These are phyloP conservation scores for Calliphora vicina DNA, from an alignment of 1,140 invertebrate species.

Conservation along the genomic window DNA sequence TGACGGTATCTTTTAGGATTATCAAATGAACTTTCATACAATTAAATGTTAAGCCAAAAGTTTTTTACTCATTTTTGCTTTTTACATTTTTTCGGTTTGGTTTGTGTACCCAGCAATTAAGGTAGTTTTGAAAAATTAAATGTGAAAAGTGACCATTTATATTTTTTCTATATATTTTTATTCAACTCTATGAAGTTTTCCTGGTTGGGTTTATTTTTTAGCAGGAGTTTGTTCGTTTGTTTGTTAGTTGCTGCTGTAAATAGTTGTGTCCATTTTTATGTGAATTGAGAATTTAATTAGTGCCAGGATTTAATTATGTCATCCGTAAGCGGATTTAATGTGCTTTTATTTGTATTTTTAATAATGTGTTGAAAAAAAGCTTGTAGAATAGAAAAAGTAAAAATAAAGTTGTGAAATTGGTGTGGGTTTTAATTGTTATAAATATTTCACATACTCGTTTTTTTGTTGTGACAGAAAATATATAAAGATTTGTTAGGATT, in stretches of 20 bases:
- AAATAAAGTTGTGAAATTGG: not conserved
- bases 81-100: conserved; percentile 34
- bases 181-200: conserved; percentile 1
- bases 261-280: conserved; percentile 26
- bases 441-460: not conserved
- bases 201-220: not conserved
- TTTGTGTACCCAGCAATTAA: conserved; percentile 56
- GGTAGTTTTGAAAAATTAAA: conserved; percentile 59
- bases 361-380: conserved; percentile 28
- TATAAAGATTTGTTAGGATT: no score
- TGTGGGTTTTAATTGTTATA: conserved; percentile 16
- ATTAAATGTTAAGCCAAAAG: conserved; percentile 60
- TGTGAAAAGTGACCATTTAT: conserved; percentile 40
- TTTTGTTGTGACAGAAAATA: no score
- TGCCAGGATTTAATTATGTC: conserved; percentile 63
- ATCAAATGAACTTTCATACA: conserved; percentile 48
- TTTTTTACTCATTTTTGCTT: conserved; percentile 47
- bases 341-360: conserved; percentile 28
- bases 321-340: conserved; percentile 42
- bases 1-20: conserved; percentile 37
- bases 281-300: conserved; percentile 55
- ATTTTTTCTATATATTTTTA: not conserved
- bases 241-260: not conserved
- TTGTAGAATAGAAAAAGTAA: not conserved
- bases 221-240: no score